Percentiles rank a stretch among this genome's conserved stretches.
These are phyloP conservation scores for Calliopum simillimum DNA, from an alignment of 2,888 invertebrate species.

Conservation along the genomic window DNA sequence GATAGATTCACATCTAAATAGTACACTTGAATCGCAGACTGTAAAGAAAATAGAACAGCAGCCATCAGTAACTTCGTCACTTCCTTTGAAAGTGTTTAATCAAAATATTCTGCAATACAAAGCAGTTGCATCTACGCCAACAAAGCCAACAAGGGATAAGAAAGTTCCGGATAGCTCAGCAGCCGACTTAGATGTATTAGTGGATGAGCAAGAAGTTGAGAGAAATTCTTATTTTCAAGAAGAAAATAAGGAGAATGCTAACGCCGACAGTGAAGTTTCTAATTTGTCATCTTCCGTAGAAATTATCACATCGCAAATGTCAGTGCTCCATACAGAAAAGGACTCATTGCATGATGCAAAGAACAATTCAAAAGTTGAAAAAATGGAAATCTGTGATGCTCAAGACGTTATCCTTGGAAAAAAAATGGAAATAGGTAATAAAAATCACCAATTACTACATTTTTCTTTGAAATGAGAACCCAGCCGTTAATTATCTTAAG, in stretches of 20 bases:
- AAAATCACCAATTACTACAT: too few relatives aligned
- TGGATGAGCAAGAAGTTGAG: slow-evolving; percentile 43
- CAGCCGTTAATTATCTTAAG: too few relatives aligned
- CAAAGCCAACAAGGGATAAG: slow-evolving; percentile 50
- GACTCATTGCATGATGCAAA: slow-evolving; percentile 33
- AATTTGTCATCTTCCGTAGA: slow-evolving; percentile 50
- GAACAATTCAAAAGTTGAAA: slow-evolving; percentile 31
- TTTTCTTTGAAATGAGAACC: too few relatives aligned
- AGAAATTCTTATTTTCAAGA: slow-evolving; percentile 31
- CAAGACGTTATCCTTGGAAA: too few relatives aligned
- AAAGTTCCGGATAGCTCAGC: slow-evolving; percentile 47
- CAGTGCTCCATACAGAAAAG: slow-evolving; percentile 44
- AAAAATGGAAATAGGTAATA: too few relatives aligned
- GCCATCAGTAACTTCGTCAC: slow-evolving; percentile 29
- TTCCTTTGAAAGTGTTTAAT: slow-evolving; percentile 52
- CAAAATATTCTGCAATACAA: slow-evolving; percentile 57
- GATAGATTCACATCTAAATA: slow-evolving; percentile 43
- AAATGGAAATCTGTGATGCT: slow-evolving; percentile 1
- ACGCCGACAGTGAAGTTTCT: slow-evolving; percentile 47
- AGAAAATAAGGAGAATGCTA: slow-evolving; percentile 56
- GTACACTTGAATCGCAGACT: slow-evolving; percentile 49
- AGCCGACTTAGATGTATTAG: slow-evolving; percentile 43
- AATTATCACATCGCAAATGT: slow-evolving; percentile 45
- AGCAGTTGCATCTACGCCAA: slow-evolving; percentile 58
- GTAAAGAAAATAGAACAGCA: slow-evolving; percentile 39